Conservation (phyloP, 1,140 invertebrate genomes). For the Dreissena polymorpha region DNA sequence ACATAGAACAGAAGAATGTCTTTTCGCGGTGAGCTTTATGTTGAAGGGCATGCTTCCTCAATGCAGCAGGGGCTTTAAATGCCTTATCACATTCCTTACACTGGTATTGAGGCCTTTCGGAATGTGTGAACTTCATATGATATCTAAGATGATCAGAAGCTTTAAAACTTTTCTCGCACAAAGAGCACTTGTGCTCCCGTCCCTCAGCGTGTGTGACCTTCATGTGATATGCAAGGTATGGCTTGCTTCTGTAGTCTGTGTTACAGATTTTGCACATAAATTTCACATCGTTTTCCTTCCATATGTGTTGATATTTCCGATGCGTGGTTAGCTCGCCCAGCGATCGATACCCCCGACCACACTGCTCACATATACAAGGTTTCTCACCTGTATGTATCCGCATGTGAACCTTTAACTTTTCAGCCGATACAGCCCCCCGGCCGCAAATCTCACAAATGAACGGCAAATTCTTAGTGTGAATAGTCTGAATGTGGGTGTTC, state of each 20-base stretch:
- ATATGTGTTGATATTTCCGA: background rate
- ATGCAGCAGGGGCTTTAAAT: background rate
- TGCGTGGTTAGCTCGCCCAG: background rate
- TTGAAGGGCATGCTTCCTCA: background rate
- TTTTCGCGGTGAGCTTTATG: background rate
- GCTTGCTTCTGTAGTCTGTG: background rate
- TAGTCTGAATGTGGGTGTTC: background rate
- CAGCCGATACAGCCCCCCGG: background rate
- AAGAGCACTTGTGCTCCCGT: background rate
- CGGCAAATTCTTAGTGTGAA: background rate
- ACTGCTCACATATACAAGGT: conserved; percentile 2
- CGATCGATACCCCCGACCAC: background rate
- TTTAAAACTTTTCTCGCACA: background rate
- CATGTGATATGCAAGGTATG: background rate
- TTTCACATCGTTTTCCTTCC: background rate
- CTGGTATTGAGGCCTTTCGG: background rate
- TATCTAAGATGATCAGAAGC: background rate
- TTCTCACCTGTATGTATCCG: background rate
- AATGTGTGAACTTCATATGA: background rate
- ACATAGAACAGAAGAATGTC: background rate
- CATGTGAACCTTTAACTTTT: background rate
- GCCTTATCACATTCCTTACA: background rate
- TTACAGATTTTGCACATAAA: background rate
- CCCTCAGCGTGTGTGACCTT: background rate
- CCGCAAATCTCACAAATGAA: conserved; percentile 3